These are phyloP conservation scores for Diabrotica virgifera DNA, from an alignment of 1,140 invertebrate species.

Conservation along the genomic window DNA sequence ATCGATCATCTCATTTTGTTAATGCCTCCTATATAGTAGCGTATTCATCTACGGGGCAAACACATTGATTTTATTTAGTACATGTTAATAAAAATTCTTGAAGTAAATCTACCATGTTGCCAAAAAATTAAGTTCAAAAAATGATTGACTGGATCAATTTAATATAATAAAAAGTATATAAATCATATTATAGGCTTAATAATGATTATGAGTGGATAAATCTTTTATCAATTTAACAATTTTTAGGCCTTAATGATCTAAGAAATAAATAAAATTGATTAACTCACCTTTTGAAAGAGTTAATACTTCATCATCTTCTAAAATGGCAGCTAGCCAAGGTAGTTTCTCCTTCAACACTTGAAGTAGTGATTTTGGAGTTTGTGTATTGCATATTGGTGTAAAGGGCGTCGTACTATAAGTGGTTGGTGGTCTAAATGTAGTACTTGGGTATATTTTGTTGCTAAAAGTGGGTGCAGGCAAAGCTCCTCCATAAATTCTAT, in stretches of 20 bases:
- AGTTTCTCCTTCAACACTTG: slow-evolving; percentile 20
- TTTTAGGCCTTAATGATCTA: background rate
- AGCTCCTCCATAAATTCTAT: background rate
- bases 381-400: background rate
- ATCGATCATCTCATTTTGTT: no score
- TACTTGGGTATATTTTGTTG: background rate
- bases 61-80: no score
- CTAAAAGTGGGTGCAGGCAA: no score
- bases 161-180: no score
- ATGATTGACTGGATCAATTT: background rate
- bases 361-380: background rate
- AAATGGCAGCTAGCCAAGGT: slow-evolving; percentile 28
- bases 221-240: no score
- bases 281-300: slow-evolving; percentile 18
- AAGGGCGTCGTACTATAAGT: background rate
- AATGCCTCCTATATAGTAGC: no score
- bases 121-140: no score
- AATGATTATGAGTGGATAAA: no score
- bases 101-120: no score
- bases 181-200: no score
- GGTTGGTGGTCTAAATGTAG: background rate
- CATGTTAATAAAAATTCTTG: no score
- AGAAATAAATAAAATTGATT: background rate
- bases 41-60: no score
- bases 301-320: slow-evolving; percentile 29